These are phyloP conservation scores for Nanorana parkeri DNA, from an alignment of 2,113 vertebrate genomes.

Conservation along the genomic window DNA sequence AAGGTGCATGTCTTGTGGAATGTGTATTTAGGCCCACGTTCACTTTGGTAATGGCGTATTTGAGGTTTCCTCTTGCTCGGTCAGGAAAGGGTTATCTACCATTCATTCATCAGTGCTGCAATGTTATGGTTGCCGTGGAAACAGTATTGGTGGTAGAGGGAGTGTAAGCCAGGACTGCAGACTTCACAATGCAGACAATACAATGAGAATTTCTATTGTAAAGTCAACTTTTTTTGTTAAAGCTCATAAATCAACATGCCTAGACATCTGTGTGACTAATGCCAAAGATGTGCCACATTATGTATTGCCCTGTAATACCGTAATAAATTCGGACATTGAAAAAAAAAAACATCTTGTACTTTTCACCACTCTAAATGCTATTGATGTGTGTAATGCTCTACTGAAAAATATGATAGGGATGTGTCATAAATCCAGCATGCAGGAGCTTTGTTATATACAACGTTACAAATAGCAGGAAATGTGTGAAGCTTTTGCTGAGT, in stretches of 20 bases:
- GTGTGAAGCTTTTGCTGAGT: too few species aligned
- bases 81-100: constrained; percentile 38
- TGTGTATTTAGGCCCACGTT: neutral
- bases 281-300: neutral
- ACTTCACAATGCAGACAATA: constrained; percentile 54
- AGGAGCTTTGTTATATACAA: too few species aligned
- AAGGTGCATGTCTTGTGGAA: neutral
- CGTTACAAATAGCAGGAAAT: too few species aligned
- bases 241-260: constrained; percentile 24
- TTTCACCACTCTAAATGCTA: too few species aligned
- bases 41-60: neutral
- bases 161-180: constrained; percentile 48
- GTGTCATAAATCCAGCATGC: too few species aligned
- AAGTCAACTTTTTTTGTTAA: constrained; percentile 48
- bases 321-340: too few species aligned
- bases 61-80: neutral
- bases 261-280: constrained; percentile 15
- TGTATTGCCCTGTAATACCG: neutral
- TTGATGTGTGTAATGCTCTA: too few species aligned
- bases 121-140: constrained; percentile 50
- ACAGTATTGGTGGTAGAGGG: constrained; percentile 32
- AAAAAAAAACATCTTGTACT: too few species aligned
- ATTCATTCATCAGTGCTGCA: constrained; percentile 33
- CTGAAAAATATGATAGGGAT: too few species aligned
- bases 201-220: constrained; percentile 46